Conservation (phyloP, 2,113 vertebrate species). For the Ceyx melanurus region DNA sequence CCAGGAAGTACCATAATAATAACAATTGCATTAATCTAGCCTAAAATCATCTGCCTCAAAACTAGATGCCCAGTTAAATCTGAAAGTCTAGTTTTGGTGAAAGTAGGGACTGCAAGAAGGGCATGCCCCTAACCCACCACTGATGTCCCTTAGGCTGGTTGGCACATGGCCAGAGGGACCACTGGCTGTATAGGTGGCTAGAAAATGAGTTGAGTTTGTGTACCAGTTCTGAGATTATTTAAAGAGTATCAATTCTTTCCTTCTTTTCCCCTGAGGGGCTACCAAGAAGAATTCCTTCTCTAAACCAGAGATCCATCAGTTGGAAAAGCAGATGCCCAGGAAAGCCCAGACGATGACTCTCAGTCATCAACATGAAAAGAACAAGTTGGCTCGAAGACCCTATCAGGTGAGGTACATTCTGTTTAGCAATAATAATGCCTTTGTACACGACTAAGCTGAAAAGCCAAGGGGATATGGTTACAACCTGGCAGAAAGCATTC, state of each 20-base stretch:
- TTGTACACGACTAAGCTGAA: conserved; percentile 37
- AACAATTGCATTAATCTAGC: neutral
- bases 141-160: neutral
- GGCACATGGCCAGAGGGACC: neutral
- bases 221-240: neutral
- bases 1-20: neutral
- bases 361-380: neutral
- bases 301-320: neutral
- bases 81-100: neutral
- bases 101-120: neutral
- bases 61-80: neutral
- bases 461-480: conserved; percentile 41
- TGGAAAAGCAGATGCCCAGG: neutral
- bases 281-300: neutral
- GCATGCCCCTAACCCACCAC: neutral
- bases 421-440: conserved; percentile 52
- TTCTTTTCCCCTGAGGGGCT: neutral
- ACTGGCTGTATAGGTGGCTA: neutral
- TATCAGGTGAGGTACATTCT: conserved; percentile 21
- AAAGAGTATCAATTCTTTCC: neutral
- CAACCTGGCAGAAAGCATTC: conserved; percentile 19
- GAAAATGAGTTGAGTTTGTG: neutral
- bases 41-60: neutral
- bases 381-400: neutral
- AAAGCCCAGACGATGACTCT: neutral